A percentile compares a stretch with the other conserved stretches of the same genome.
These are phyloP conservation scores for Rhopalosiphum maidis DNA, from an alignment of 1,140 invertebrate species.

Conservation along the genomic window DNA sequence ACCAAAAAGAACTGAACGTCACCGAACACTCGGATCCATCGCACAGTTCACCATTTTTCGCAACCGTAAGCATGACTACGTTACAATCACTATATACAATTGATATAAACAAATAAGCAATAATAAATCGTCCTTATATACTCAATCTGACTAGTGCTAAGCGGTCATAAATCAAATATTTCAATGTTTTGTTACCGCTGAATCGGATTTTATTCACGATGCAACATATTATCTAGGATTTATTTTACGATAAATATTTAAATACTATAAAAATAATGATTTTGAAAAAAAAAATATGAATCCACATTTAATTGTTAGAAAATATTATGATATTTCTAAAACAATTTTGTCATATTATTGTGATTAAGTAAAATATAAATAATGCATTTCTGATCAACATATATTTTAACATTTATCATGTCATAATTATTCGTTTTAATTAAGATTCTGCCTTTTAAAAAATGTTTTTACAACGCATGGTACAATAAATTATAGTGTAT, in stretches of 20 bases:
- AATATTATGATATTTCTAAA: neutral
- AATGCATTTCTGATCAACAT: neutral
- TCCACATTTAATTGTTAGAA: no score
- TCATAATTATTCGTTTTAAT: no score
- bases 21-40: conserved; percentile 28
- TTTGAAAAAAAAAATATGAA: no score
- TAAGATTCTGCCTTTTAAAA: no score
- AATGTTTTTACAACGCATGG: neutral
- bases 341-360: neutral
- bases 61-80: conserved; percentile 20
- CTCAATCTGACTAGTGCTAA: neutral
- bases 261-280: neutral
- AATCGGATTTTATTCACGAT: neutral
- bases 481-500: neutral
- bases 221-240: neutral
- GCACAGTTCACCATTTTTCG: conserved; percentile 35
- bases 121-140: neutral
- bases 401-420: no score
- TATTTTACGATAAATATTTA: neutral
- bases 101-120: neutral
- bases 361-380: neutral
- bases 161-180: neutral
- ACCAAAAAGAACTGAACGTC: conserved; percentile 52
- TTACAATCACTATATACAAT: neutral
- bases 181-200: neutral